Conservation (phyloP, 2,113 vertebrate genomes). For the Progne subis region DNA sequence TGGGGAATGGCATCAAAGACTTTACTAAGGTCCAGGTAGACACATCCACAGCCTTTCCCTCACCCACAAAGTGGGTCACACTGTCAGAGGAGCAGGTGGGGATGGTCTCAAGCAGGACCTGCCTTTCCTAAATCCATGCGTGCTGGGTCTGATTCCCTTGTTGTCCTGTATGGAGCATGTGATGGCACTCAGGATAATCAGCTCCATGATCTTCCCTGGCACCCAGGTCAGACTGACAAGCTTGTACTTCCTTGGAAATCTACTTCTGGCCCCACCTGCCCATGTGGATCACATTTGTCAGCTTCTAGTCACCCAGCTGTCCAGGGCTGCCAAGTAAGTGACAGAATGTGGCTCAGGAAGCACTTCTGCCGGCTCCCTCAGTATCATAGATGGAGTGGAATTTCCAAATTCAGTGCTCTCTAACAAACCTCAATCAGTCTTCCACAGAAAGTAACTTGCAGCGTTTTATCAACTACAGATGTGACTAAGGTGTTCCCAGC, state of each 20-base stretch:
- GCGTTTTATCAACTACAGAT: not conserved
- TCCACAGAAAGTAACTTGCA: not conserved
- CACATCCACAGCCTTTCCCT: not conserved
- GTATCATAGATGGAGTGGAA: not conserved
- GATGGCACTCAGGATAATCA: not conserved
- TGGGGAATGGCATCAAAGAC: not conserved
- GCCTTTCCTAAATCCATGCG: not conserved
- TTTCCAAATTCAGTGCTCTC: not conserved
- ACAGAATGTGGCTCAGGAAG: not conserved
- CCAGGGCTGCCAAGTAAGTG: not conserved
- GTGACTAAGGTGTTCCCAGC: not conserved
- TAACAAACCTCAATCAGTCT: not conserved
- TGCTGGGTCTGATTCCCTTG: not conserved
- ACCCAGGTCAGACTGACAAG: not conserved
- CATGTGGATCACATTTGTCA: not conserved
- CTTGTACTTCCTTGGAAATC: not conserved
- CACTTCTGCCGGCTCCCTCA: not conserved
- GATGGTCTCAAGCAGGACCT: not conserved
- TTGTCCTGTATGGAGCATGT: accelerated
- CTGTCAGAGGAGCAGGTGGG: too few species aligned
- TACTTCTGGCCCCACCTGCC: not conserved
- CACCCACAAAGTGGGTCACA: not conserved
- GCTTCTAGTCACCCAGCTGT: too few species aligned
- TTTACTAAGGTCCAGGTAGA: not conserved
- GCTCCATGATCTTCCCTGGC: not conserved